These are phyloP conservation scores for Origma solitaria DNA, from an alignment of 2,113 vertebrate genomes.

Conservation along the genomic window DNA sequence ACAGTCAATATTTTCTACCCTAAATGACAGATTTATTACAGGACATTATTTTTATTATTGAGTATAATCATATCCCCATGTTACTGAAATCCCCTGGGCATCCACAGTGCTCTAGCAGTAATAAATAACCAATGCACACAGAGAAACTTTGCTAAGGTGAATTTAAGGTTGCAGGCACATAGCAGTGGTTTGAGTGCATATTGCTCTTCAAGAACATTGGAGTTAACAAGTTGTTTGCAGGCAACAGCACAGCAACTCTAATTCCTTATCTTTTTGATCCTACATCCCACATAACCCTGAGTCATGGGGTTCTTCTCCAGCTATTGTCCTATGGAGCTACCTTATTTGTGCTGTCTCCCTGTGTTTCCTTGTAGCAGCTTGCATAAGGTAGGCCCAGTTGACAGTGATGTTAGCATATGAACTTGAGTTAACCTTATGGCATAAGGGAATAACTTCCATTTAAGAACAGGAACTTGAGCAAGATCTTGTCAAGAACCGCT, in stretches of 20 bases:
- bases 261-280: neutral
- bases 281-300: rapidly evolving
- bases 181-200: neutral
- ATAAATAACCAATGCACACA: conserved; percentile 50
- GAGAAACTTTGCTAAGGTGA: conserved; percentile 52
- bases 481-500: neutral
- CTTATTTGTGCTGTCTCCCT: neutral
- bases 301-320: neutral
- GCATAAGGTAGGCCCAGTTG: neutral
- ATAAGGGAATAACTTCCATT: neutral
- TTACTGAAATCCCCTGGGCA: conserved; percentile 50
- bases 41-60: conserved; percentile 63
- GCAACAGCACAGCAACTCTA: neutral
- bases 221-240: neutral
- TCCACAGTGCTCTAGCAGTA: conserved; percentile 3
- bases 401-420: neutral
- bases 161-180: conserved; percentile 48
- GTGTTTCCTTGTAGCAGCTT: neutral
- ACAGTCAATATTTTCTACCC: conserved; percentile 58
- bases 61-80: conserved; percentile 57
- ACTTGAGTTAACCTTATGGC: neutral
- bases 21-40: conserved; percentile 61
- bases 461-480: neutral
- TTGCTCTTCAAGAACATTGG: conserved; percentile 18
- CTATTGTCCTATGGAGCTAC: neutral